A percentile compares a stretch with the other conserved stretches of the same genome.
Evolutionary conservation across 2,797 vertebrate species (phyloP).

Genomic region (Aeoliscus strigatus): DNA sequence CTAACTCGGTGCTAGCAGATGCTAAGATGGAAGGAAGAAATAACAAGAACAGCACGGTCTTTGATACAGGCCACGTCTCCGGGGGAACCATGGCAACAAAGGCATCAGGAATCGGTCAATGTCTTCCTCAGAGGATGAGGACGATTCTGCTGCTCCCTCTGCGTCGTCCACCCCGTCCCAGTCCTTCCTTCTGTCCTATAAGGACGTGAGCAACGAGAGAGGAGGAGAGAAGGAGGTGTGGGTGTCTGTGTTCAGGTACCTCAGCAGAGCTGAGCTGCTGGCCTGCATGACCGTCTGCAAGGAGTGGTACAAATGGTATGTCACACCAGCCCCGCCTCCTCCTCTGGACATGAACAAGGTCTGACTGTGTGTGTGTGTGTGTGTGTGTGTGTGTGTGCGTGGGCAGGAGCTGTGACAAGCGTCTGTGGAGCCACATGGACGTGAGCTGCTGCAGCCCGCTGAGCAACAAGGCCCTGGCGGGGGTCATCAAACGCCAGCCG

Average conservation of each 20-base stretch:
- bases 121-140: slow-evolving; percentile 66
- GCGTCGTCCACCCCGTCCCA: slow-evolving; percentile 50
- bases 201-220: slow-evolving; percentile 81
- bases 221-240: slow-evolving; percentile 94
- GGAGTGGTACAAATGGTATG: slow-evolving; percentile 99
- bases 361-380: neutral
- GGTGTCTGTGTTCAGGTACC: slow-evolving; percentile 94
- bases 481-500: slow-evolving; percentile 92
- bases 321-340: slow-evolving; percentile 16
- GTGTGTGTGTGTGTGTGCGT: neutral
- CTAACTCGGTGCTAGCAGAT: too few relatives aligned
- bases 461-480: slow-evolving; percentile 86
- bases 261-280: slow-evolving; percentile 87
- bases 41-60: neutral
- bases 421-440: slow-evolving; percentile 92
- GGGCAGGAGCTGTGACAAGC: slow-evolving; percentile 92
- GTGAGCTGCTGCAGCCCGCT: slow-evolving; percentile 91
- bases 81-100: slow-evolving; percentile 42
- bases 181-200: slow-evolving; percentile 71
- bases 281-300: slow-evolving; percentile 98
- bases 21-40: neutral
- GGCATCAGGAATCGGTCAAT: slow-evolving; percentile 43
- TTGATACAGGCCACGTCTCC: slow-evolving; percentile 52
- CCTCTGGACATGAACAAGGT: neutral
- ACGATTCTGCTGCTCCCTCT: slow-evolving; percentile 33